phyloP scores from a whole-genome alignment of 1,140 invertebrate species.

The Contarinia nasturtii region DNA sequence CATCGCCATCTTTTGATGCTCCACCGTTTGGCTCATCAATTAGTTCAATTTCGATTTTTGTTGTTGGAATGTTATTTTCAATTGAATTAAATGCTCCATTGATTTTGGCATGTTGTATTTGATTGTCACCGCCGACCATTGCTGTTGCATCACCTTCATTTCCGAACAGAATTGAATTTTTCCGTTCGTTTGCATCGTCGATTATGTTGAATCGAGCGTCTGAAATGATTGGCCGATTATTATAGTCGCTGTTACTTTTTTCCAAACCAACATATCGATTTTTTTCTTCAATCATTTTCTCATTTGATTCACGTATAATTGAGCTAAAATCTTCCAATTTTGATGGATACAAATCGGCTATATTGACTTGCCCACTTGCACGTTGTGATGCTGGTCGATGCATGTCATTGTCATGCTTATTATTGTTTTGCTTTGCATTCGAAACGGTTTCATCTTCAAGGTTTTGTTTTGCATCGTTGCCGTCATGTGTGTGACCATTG shows the following conservation, averaged over 20 bases:
- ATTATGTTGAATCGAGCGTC: neutral
- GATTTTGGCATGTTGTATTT: neutral
- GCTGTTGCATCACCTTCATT: neutral
- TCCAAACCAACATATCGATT: neutral
- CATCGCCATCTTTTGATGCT: neutral
- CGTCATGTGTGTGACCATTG: neutral
- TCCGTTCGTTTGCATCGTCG: neutral
- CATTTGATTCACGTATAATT: slow-evolving; percentile 12
- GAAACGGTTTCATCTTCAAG: neutral
- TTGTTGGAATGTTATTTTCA: slow-evolving; percentile 1
- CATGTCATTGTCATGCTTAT: neutral
- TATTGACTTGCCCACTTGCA: slow-evolving; percentile 14
- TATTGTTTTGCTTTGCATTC: neutral
- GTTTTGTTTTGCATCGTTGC: neutral
- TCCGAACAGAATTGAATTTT: neutral
- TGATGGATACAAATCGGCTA: slow-evolving; percentile 18
- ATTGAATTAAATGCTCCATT: neutral
- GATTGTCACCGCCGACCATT: neutral
- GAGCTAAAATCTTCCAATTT: slow-evolving; percentile 19
- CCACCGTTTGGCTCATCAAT: neutral
- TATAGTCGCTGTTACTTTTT: neutral
- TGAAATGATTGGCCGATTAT: neutral
- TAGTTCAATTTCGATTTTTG: slow-evolving; percentile 5
- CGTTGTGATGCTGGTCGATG: neutral
- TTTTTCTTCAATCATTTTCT: slow-evolving; percentile 11